A percentile compares a stretch with the other conserved stretches of the same genome.
These are phyloP conservation scores for Muntiacus muntjak DNA, from an alignment of 2,113 vertebrate species.

Conservation along the genomic window DNA sequence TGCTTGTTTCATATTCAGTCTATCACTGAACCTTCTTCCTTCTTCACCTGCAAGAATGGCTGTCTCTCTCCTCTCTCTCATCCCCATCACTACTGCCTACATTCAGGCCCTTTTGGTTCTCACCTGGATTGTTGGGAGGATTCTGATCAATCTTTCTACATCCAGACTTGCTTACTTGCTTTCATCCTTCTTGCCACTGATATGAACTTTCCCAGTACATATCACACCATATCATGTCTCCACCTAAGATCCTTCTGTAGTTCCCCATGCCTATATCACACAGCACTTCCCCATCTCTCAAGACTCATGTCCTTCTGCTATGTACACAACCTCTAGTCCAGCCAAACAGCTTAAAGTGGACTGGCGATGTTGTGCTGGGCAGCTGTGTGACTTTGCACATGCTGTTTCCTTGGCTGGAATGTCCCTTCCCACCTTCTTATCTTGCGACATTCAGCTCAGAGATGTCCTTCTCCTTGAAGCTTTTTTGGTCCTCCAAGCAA, in stretches of 20 bases:
- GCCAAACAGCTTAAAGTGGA: neutral
- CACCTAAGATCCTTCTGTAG: neutral
- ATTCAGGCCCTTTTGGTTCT: neutral
- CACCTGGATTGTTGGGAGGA: neutral
- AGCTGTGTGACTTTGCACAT: neutral
- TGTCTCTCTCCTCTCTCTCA: neutral
- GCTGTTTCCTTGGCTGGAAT: neutral
- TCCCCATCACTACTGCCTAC: rapidly evolving
- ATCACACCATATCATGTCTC: neutral
- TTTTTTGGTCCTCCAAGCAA: neutral
- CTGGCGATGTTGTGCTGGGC: neutral
- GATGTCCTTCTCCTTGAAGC: neutral
- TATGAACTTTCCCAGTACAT: neutral
- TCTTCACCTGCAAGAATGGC: neutral
- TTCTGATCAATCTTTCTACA: neutral
- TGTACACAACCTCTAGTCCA: neutral
- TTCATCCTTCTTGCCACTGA: neutral
- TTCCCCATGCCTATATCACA: neutral
- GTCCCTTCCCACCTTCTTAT: neutral
- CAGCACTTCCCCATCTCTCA: neutral
- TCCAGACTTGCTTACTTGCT: neutral
- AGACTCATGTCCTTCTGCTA: neutral
- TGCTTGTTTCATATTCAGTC: neutral
- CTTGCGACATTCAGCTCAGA: neutral
- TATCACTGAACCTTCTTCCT: neutral